These are phyloP conservation scores for Eupithecia tripunctaria DNA, from an alignment of 2,888 invertebrate species.

Conservation along the genomic window DNA sequence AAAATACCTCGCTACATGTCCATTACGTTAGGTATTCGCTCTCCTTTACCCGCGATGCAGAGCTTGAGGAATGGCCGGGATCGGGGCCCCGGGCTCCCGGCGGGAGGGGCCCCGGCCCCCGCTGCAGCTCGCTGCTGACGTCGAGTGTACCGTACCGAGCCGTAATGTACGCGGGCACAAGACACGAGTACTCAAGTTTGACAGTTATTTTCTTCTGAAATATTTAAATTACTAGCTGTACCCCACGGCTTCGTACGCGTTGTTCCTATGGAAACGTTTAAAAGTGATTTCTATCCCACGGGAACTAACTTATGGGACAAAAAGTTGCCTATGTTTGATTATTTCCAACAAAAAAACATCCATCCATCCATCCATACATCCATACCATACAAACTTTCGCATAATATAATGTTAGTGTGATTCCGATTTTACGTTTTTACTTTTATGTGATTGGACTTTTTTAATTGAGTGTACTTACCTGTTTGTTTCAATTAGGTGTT, in stretches of 20 bases:
- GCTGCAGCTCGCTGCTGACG: conserved; percentile 59
- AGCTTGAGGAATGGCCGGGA: conserved; percentile 60
- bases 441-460: not conserved
- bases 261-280: too few relatives aligned
- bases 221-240: not conserved
- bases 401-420: too few relatives aligned
- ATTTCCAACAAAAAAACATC: too few relatives aligned
- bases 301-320: too few relatives aligned
- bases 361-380: too few relatives aligned
- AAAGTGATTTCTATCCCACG: too few relatives aligned
- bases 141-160: conserved; percentile 46
- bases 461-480: not conserved
- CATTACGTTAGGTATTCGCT: conserved; percentile 21
- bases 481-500: not conserved
- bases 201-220: not conserved
- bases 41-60: conserved; percentile 58
- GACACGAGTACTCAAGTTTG: conserved; percentile 1
- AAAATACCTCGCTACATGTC: conserved; percentile 12
- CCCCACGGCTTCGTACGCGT: too few relatives aligned
- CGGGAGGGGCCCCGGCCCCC: conserved; percentile 35
- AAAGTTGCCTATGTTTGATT: too few relatives aligned
- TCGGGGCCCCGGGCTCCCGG: conserved; percentile 8
- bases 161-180: conserved; percentile 46
- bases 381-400: too few relatives aligned
- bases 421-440: not conserved